These are phyloP conservation scores for Calyptommatus sinebrachiatus DNA, from an alignment of 2,113 vertebrate genomes.

Conservation along the genomic window DNA sequence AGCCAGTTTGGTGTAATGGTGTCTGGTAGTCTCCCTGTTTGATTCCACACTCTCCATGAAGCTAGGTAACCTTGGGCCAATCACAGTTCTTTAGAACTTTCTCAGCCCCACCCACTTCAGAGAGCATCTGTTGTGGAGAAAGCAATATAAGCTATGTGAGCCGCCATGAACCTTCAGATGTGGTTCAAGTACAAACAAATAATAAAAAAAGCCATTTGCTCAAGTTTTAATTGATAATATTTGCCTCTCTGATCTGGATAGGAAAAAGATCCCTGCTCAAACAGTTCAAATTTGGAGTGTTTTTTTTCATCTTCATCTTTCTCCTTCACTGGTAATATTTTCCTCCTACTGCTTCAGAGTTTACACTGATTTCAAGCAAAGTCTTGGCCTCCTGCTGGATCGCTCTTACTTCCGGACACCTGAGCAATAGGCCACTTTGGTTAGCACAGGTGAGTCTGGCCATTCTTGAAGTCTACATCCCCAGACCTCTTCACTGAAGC, in stretches of 20 bases:
- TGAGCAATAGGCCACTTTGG: constrained; percentile 2
- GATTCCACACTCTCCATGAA: no score
- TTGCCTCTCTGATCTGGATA: background rate
- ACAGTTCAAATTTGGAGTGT: background rate
- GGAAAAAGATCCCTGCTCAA: background rate
- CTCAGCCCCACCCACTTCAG: no score
- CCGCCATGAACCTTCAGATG: no score
- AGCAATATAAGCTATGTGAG: no score
- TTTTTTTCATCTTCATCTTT: background rate
- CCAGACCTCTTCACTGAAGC: background rate
- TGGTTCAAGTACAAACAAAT: no score
- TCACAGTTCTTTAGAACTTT: no score
- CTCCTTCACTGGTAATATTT: background rate
- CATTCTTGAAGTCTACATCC: background rate
- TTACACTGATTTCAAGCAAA: constrained; percentile 10
- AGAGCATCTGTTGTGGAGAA: no score
- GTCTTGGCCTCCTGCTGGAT: background rate
- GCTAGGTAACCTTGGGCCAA: no score
- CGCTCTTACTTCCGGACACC: constrained; percentile 1
- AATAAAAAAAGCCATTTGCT: background rate
- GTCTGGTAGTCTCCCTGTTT: no score
- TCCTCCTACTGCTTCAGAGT: constrained; percentile 16
- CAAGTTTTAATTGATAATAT: background rate
- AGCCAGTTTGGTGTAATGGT: no score
- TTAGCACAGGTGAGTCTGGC: constrained; percentile 1